phyloP scores from a whole-genome alignment of 1,140 invertebrate species.

The Euborellia annulipes region DNA sequence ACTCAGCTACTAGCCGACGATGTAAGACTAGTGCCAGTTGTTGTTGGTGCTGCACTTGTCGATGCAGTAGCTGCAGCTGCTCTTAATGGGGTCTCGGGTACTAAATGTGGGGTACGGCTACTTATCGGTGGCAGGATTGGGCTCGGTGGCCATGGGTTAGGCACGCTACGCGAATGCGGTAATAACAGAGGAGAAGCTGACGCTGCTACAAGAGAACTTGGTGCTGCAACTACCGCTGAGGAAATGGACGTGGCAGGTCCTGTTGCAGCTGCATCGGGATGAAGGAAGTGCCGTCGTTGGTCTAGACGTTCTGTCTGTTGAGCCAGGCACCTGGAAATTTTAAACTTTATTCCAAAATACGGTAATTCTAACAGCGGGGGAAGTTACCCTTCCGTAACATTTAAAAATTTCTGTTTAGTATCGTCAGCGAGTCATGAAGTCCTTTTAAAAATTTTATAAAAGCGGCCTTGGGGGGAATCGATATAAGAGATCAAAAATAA shows the following conservation, averaged over 20 bases:
- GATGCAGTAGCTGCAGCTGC: conserved; percentile 27
- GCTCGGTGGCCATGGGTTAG: conserved; percentile 54
- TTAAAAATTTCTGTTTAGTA: no score
- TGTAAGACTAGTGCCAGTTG: conserved; percentile 15
- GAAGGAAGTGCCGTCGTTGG: conserved; percentile 64
- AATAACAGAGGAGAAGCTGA: conserved; percentile 33
- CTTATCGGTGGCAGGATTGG: conserved; percentile 52
- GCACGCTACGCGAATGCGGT: conserved; percentile 39
- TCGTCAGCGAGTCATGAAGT: no score
- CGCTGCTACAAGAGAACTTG: conserved; percentile 22
- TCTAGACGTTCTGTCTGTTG: conserved; percentile 50
- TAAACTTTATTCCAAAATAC: no score
- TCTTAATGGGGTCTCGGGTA: conserved; percentile 45
- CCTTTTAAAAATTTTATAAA: no score
- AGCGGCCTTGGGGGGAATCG: no score
- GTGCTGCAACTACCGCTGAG: conserved; percentile 5
- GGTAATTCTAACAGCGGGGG: no score
- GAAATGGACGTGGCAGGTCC: conserved; percentile 9
- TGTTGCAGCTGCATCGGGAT: conserved; percentile 48
- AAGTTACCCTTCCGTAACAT: no score
- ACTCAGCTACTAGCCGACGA: no score
- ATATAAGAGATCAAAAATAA: no score
- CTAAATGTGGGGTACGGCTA: conserved; percentile 50
- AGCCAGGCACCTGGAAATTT: conserved; percentile 50
- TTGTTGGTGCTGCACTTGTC: conserved; percentile 9